Conservation (phyloP, 2,797 vertebrate species). For the Chloroceryle amazona region DNA sequence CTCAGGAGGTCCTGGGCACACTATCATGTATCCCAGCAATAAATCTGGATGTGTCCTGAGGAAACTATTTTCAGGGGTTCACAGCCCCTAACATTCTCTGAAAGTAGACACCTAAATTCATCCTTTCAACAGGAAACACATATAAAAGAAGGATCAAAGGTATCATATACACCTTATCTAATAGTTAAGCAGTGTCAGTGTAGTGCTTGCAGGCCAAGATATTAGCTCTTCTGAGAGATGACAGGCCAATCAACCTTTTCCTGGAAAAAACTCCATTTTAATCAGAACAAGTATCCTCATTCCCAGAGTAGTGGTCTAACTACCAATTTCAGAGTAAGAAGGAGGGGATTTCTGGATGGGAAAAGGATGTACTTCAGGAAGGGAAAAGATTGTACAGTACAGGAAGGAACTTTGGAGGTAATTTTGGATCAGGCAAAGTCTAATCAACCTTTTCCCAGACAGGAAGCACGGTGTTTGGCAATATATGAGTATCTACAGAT, state of each 20-base stretch:
- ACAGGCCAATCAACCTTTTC: background rate
- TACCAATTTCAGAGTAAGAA: background rate
- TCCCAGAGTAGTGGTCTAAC: background rate
- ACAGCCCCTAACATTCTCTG: background rate
- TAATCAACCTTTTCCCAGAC: background rate
- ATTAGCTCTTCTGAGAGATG: background rate
- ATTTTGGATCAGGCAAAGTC: background rate
- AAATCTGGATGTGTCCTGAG: background rate
- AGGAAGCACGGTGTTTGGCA: background rate
- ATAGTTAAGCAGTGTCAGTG: background rate
- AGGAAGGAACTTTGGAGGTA: background rate
- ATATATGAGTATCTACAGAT: background rate
- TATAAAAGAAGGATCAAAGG: background rate
- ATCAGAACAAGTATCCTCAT: background rate
- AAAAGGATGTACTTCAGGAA: background rate
- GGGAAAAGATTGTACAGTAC: background rate
- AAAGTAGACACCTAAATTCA: background rate
- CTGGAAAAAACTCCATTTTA: background rate
- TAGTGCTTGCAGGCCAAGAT: background rate
- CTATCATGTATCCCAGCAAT: background rate
- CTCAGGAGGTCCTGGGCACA: background rate
- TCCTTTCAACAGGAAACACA: background rate
- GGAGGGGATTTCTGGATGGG: background rate
- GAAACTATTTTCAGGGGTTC: background rate
- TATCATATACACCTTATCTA: background rate